Evolutionary conservation across 1,140 invertebrate species (phyloP).

Genomic region (Drosophila kurseongensis): DNA sequence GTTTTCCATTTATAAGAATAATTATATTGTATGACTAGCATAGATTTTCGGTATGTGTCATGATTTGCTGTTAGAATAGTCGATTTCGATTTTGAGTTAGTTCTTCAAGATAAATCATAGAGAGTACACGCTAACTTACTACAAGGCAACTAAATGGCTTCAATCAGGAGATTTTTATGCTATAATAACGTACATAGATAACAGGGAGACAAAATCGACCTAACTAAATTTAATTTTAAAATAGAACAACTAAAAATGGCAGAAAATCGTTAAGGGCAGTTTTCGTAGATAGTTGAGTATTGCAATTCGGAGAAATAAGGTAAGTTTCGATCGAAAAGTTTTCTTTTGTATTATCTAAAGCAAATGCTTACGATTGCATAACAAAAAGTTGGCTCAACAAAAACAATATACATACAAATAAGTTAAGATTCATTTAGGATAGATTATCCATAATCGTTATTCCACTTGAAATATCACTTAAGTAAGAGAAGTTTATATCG

Average conservation of each 20-base stretch:
- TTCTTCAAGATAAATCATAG: constrained; percentile 55
- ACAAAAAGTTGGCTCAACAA: constrained; percentile 55
- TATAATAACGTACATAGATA: constrained; percentile 44
- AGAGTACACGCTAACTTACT: constrained; percentile 75
- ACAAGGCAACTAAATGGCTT: constrained; percentile 84
- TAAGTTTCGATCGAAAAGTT: not conserved
- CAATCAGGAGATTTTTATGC: constrained; percentile 59
- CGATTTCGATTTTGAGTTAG: constrained; percentile 28
- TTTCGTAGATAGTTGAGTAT: constrained; percentile 24
- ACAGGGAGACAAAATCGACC: constrained; percentile 36
- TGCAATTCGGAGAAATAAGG: not conserved
- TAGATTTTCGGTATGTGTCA: constrained; percentile 35
- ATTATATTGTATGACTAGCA: constrained; percentile 67
- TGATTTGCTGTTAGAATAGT: constrained; percentile 39
- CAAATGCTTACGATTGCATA: constrained; percentile 37
- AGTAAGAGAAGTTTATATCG: constrained; percentile 68
- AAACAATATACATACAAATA: constrained; percentile 61
- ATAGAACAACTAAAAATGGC: constrained; percentile 53
- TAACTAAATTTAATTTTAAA: constrained; percentile 54
- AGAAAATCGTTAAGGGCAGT: constrained; percentile 70
- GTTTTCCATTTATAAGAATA: constrained; percentile 73
- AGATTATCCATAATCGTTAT: constrained; percentile 45
- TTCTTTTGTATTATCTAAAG: constrained; percentile 15
- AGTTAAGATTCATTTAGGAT: constrained; percentile 17
- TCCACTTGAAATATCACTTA: constrained; percentile 79